Evolutionary conservation across 2,888 invertebrate species (phyloP).

Genomic region (Nysson spinosus): DNA sequence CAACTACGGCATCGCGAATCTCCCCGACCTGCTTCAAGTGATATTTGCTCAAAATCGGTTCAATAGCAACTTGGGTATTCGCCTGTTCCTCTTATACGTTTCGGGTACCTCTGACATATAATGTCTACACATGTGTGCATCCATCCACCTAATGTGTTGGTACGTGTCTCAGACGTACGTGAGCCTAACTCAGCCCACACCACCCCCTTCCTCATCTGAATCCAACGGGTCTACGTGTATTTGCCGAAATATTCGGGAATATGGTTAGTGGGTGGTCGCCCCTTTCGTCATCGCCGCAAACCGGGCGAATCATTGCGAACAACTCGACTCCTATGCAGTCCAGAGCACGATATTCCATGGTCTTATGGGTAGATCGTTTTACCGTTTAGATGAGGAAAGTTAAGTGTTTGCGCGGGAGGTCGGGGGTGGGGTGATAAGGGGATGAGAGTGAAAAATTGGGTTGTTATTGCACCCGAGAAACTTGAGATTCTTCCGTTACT

Average conservation of each 20-base stretch:
- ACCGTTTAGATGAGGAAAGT: neutral
- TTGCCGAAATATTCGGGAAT: neutral
- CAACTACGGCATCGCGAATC: slow-evolving; percentile 58
- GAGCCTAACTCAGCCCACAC: neutral
- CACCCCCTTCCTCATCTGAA: too few species aligned
- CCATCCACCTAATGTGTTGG: neutral
- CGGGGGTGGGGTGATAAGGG: too few species aligned
- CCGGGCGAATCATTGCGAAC: slow-evolving; percentile 23
- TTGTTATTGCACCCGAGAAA: too few species aligned
- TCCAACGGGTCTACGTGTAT: neutral
- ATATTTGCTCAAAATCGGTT: slow-evolving; percentile 78
- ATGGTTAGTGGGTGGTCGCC: slow-evolving; percentile 7
- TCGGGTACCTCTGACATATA: slow-evolving; percentile 58
- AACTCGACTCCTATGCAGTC: slow-evolving; percentile 21
- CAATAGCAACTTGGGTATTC: slow-evolving; percentile 77
- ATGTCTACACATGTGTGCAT: slow-evolving; percentile 32
- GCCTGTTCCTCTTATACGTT: slow-evolving; percentile 75
- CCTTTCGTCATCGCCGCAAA: slow-evolving; percentile 44
- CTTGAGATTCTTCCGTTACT: too few species aligned
- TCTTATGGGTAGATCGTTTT: neutral
- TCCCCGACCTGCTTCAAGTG: slow-evolving; percentile 72
- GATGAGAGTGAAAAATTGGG: too few species aligned
- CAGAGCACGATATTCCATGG: neutral
- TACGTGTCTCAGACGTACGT: neutral
- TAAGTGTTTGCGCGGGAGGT: too few species aligned